phyloP scores from a whole-genome alignment of 2,797 vertebrate species.

The Apogon hyalosoma region DNA sequence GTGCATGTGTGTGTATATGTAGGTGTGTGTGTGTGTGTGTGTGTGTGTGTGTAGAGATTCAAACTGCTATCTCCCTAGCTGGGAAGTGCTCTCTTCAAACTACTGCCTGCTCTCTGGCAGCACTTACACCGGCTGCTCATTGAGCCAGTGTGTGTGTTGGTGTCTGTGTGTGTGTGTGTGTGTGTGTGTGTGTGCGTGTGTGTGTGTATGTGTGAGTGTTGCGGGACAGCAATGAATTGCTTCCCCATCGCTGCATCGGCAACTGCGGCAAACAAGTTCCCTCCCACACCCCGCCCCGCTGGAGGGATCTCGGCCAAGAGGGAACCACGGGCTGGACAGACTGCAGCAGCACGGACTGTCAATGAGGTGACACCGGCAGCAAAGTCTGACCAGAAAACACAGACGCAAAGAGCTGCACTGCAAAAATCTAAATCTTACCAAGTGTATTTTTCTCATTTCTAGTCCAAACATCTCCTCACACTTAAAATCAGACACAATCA shows the following conservation, averaged over 20 bases:
- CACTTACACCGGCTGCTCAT: constrained; percentile 63
- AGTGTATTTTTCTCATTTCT: too few relatives aligned
- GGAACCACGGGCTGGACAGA: constrained; percentile 64
- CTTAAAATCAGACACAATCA: too few relatives aligned
- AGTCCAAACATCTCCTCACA: too few relatives aligned
- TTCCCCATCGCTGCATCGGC: constrained; percentile 82
- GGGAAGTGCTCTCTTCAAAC: constrained; percentile 66
- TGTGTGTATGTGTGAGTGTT: constrained; percentile 47
- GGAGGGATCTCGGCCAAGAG: constrained; percentile 68
- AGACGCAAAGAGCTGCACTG: not conserved
- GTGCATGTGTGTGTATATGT: constrained; percentile 12
- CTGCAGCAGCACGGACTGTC: constrained; percentile 56
- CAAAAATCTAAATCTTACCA: not conserved
- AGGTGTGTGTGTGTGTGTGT: constrained; percentile 14
- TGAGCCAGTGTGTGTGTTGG: constrained; percentile 29
- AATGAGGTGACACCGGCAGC: constrained; percentile 42
- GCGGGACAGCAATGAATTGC: constrained; percentile 82
- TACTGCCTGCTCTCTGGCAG: constrained; percentile 65
- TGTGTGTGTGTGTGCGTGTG: constrained; percentile 34
- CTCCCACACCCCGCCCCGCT: constrained; percentile 64
- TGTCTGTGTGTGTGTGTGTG: too few relatives aligned
- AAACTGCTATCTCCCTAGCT: constrained; percentile 53
- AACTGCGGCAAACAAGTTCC: constrained; percentile 80
- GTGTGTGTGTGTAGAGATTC: constrained; percentile 29
- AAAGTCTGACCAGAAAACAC: not conserved